phyloP scores from a whole-genome alignment of 1,140 invertebrate genomes.

The Asbolus verrucosus region DNA sequence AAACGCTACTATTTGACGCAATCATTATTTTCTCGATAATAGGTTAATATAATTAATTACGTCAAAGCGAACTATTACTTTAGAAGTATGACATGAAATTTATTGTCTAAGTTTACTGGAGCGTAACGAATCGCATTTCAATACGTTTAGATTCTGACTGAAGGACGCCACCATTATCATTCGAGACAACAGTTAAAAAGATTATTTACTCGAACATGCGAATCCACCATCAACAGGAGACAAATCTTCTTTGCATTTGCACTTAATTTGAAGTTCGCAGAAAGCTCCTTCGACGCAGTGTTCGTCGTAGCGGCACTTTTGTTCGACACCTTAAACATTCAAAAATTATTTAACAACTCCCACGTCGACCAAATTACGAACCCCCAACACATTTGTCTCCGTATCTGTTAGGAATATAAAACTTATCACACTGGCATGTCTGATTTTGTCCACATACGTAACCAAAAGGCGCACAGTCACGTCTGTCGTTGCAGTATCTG shows the following conservation, averaged over 20 bases:
- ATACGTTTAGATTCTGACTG: too few relatives aligned
- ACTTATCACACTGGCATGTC: conserved; percentile 55
- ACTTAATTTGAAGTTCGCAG: conserved; percentile 56
- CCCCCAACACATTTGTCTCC: conserved; percentile 57
- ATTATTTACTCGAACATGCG: conserved; percentile 54
- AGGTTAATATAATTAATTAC: too few relatives aligned
- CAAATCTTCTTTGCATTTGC: conserved; percentile 58
- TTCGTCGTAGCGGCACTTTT: conserved; percentile 59
- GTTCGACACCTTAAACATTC: conserved; percentile 54
- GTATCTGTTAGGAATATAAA: conserved; percentile 51
- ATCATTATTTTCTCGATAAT: too few relatives aligned
- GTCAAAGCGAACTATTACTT: too few relatives aligned
- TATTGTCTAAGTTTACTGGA: too few relatives aligned
- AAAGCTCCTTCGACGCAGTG: conserved; percentile 60
- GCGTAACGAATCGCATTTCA: too few relatives aligned
- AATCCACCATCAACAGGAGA: conserved; percentile 49
- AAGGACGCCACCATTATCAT: too few relatives aligned
- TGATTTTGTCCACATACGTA: conserved; percentile 57
- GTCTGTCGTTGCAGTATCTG: conserved; percentile 34
- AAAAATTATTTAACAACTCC: too few relatives aligned
- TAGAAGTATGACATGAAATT: too few relatives aligned
- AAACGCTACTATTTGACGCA: too few relatives aligned
- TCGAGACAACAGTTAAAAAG: too few relatives aligned
- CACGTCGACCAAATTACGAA: too few relatives aligned
- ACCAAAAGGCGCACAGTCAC: conserved; percentile 57